These are phyloP conservation scores for Aquatica leii DNA, from an alignment of 2,888 invertebrate genomes.

Conservation along the genomic window DNA sequence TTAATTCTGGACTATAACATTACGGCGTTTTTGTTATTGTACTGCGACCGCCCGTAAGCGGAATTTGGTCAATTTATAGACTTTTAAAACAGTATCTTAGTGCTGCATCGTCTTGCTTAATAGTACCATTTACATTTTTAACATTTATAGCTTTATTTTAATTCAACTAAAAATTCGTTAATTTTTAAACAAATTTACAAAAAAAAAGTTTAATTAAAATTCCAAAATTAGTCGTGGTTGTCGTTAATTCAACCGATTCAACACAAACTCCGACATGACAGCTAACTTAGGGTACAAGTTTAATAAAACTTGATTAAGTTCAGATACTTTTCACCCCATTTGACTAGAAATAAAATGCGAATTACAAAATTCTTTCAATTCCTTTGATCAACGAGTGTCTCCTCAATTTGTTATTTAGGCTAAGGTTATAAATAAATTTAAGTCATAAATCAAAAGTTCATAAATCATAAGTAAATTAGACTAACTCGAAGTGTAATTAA, in stretches of 20 bases:
- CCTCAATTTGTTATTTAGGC: slow-evolving; percentile 13
- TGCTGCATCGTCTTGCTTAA: slow-evolving; percentile 37
- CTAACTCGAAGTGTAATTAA: slow-evolving; percentile 50
- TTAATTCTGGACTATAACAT: slow-evolving; percentile 33
- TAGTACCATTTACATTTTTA: slow-evolving; percentile 41
- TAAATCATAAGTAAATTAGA: slow-evolving; percentile 47
- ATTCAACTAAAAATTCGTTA: slow-evolving; percentile 14
- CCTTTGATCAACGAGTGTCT: slow-evolving; percentile 24
- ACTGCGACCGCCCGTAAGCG: slow-evolving; percentile 15
- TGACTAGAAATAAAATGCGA: slow-evolving; percentile 35
- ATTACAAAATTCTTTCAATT: slow-evolving; percentile 36
- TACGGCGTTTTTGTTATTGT: slow-evolving; percentile 30
- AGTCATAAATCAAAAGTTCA: slow-evolving; percentile 48
- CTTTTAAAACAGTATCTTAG: slow-evolving; percentile 23
- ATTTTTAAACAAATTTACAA: slow-evolving; percentile 19
- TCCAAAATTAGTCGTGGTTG: slow-evolving; percentile 33
- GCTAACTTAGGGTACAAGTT: slow-evolving; percentile 38
- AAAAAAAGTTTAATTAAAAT: slow-evolving; percentile 35
- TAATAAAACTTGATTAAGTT: slow-evolving; percentile 39
- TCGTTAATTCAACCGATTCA: slow-evolving; percentile 31
- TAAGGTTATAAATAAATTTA: slow-evolving; percentile 27
- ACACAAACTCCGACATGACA: slow-evolving; percentile 27
- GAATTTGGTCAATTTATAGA: slow-evolving; percentile 31
- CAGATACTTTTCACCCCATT: slow-evolving; percentile 38
- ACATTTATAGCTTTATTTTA: slow-evolving; percentile 40